These are phyloP conservation scores for Pachydiplax longipennis DNA, from an alignment of 2,888 invertebrate genomes.

Conservation along the genomic window DNA sequence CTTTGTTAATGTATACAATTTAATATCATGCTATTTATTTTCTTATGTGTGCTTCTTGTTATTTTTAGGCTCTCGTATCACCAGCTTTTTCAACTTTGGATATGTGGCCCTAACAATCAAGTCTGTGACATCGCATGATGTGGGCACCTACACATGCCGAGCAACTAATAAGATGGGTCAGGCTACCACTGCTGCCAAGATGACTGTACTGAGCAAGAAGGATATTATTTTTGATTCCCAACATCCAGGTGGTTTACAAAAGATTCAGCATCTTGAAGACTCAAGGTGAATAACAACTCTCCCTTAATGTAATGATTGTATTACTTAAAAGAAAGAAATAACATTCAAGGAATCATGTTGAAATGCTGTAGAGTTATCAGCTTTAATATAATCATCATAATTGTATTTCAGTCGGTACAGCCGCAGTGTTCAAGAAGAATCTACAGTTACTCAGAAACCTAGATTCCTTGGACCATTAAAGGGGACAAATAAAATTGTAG, in stretches of 20 bases:
- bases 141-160: conserved; percentile 86
- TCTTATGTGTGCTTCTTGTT: conserved; percentile 3
- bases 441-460: conserved; percentile 79
- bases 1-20: too few species aligned
- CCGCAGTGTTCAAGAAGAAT: conserved; percentile 74
- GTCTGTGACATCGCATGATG: conserved; percentile 87
- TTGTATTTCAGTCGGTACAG: conserved; percentile 69
- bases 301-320: not conserved
- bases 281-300: conserved; percentile 53
- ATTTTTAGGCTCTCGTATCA: conserved; percentile 77
- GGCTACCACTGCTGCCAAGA: conserved; percentile 80
- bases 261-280: conserved; percentile 90
- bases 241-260: conserved; percentile 89
- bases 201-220: conserved; percentile 84
- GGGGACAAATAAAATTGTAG: conserved; percentile 91
- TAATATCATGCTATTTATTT: too few species aligned
- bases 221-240: conserved; percentile 85
- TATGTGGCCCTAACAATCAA: conserved; percentile 94
- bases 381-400: not conserved
- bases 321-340: not conserved
- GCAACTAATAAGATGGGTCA: conserved; percentile 88
- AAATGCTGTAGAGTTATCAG: not conserved
- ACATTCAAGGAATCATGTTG: not conserved
- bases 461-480: conserved; percentile 88
- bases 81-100: conserved; percentile 93